Base-by-base conservation (phyloP, 2,797 vertebrate genomes). In the Sitta carolinensis region DNA sequence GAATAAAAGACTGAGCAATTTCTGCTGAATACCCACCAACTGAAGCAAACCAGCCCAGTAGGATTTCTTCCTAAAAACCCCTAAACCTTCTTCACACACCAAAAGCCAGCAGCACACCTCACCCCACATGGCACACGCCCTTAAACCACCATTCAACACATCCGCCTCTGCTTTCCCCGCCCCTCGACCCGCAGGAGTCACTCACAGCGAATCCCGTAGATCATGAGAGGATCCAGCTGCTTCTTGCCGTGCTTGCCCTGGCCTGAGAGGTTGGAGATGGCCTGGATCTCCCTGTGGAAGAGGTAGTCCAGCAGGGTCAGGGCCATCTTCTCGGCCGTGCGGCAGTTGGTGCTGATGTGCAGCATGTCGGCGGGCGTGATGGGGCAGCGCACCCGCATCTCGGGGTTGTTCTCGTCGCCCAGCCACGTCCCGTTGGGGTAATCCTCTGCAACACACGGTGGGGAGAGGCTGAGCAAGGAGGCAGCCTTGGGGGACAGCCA, bases 161-260 rank as follows among this genome's bases (percentile, higher is more conserved):
- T 19, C 43, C 18, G 11, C 43, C 7, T 19, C 43, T 9, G 18
- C 43, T 7, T 19, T 43, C 16, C 17, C 43, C 43, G 8, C 43
- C 16, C 43, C 7, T 19, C 19, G 7, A 16, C 16, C 8, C 43
- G 16, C 43, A 8, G 0, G 30, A 0, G 4, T 3, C 34, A 86
- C 87, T 99, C 96, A 99, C 99, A 99, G 79, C 99, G 98, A 93
- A 99, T 99, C 58, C 99, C 99, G 0, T 99, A 99, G 97, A 99
- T 99, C 98, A 99, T 99, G 88, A 99, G 98, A 1, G 99, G 99
- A 90, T 99, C 99, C 17, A 99, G 98, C 96, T 99, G 99, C 93
- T 99, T 99, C 97, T 99, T 99, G 95, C 99, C 99, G 0, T 99
- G 99, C 96, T 99, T 99, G 45, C 99, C 99, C 95, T 99, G 99